Base-by-base conservation (phyloP, 2,888 invertebrate genomes). In the Liposcelis brunnea region DNA sequence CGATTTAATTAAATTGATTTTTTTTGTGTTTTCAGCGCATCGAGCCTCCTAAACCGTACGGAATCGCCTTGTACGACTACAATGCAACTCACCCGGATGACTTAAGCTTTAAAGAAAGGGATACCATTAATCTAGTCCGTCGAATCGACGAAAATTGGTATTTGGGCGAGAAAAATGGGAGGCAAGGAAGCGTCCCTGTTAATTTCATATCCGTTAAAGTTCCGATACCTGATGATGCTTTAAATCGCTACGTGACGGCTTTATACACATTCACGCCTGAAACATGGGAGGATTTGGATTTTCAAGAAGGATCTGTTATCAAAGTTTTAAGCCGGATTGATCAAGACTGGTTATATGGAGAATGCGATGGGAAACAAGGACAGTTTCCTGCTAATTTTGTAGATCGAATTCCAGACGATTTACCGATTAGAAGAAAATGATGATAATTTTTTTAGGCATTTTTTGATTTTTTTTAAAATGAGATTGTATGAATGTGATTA, bases 381-480 rank as follows among this genome's bases (percentile, higher is more conserved):
- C 82, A 84, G 59, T 85, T 86, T 63, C 85, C 86, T 45, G 68
- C 73, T 21, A 80, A 78, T 65, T 84, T 80, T 61, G 77, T 84
- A 7, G 40, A 40, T 19, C 19, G 15, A 7, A 19, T 19, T 8
- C 40, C 40, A 3, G 5, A 16, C 12, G 40, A 40, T 19, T 19
- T 40, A 21, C 40, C 40, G 4, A 6, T 26, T 4, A 26, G 26
- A 8, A 26, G 8, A 26, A 26, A 26, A 6, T 26, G 26, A 26
- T 26, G 26, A 26, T 6, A 26, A 26, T 26, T 4, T 26, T 26
- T 26, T 26, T 26, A 26, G 26, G 26, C 26, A 8, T 26, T 6
- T 26, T 26, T 26, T 6, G 8, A 6, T 26, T 26, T 26, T 26
- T 26, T 26, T 26, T 26, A 26, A 26, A 26, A 26, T 26, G 26